Base-by-base conservation (phyloP, 2,888 invertebrate species). In the Caenorhabditis sp. region DNA sequence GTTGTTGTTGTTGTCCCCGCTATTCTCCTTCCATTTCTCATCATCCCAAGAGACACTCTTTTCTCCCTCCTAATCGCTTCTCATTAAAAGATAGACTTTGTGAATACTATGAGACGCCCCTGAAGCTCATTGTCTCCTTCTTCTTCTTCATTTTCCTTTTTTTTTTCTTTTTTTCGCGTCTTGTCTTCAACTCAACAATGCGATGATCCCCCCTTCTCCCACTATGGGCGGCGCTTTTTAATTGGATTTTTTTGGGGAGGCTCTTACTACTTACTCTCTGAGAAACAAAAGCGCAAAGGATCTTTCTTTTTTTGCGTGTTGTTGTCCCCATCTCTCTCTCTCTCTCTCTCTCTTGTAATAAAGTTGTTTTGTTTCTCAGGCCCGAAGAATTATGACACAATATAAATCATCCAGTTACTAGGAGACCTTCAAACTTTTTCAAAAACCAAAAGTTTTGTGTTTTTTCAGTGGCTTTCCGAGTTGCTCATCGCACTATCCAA, bases 401-500 rank as follows among this genome's bases (percentile, higher is more conserved):
- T n/a, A 19, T 17, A 50, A 50, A 50, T n/a, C 50, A 50, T n/a
- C 50, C 5, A n/a, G n/a, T n/a, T n/a, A n/a, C n/a, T n/a, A n/a
- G n/a, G n/a, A n/a, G n/a, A n/a, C n/a, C n/a, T n/a, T n/a, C n/a
- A n/a, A n/a, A n/a, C n/a, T n/a, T n/a, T n/a, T n/a, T n/a, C n/a
- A n/a, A n/a, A n/a, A n/a, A n/a, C n/a, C n/a, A n/a, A n/a, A n/a
- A n/a, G n/a, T n/a, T 36, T 36, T 36, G 36, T 36, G 36, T 12
- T 36, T 17, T 43, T 43, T 23, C 55, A 24, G 65, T 64, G 71
- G 66, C 5, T 71, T 62, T 26, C 71, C 71, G n/a, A 61, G 66
- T 14, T 63, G 63, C 19, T 71, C 71, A n/a, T 58, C 62, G n/a
- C 63, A 66, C 27, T 58, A 55, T 66, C 63, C 62, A 51, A 71